Evolutionary conservation across 1,140 invertebrate genomes (phyloP), one percentile per base, ranked within the genome.

Genomic region (Drosophila obscura): DNA sequence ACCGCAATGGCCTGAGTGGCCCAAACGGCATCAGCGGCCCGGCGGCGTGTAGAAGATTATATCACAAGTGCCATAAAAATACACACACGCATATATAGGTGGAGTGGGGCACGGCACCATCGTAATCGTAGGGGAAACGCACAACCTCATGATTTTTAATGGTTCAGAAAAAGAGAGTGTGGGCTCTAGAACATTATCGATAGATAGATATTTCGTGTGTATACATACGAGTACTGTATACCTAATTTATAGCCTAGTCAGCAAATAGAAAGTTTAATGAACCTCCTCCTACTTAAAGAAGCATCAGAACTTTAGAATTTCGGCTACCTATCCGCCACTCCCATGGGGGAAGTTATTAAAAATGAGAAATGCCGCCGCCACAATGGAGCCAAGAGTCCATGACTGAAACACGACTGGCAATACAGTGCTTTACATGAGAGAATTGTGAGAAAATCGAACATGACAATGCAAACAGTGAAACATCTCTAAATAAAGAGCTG

Each of bases 71-170:
- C 41, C 52, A 4, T 11, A 9, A 39, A 39, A 39, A 39, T 3
- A 11, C 35, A 13, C 4, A 5, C 11, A 13, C 4, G 11, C 4
- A 5, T 39, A 28, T 28, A 5, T 6, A 1, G 0, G 22, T 3
- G 22, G 5, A 1, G 31, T 0, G 4, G 11, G 11, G 35, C 35
- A 39, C 11, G 35, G 35, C 35, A 39, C 35, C 35, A 39, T 4
- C 35, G 35, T 66, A 66, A 57, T 55, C 46, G 60, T 45, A 35
- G 66, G 26, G 24, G 31, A 64, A 77, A 75, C 35, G 45, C 31
- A 52, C 45, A 45, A 39, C 74, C 73, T 85, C 82, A 85, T 85
- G 76, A 52, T 82, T 71, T 77, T 68, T 85, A 82, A 85, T 87
- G 78, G 49, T 31, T 16, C 39, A 56, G 61, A 56, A 76, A 43